Evolutionary conservation across 2,797 vertebrate genomes (phyloP), one percentile per base, ranked within the genome.

Genomic region (Simalia tracyae): DNA sequence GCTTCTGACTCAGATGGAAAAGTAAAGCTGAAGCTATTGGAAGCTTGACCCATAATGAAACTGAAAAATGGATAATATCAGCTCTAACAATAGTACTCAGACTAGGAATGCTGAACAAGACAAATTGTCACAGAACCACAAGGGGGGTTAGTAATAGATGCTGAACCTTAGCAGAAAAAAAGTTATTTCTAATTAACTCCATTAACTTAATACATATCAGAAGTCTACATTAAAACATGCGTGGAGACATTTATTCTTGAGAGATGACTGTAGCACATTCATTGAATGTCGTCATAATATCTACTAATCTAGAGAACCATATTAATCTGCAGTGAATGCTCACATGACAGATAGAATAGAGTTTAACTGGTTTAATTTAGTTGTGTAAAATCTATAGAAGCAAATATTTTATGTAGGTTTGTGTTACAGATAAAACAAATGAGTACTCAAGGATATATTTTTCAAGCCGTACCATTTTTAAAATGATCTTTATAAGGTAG

Each of bases 401-500:
- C 12, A 14, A 36, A 56, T 87, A 72, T 46, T 88, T 93, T 81
- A 81, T 81, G 22, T 10, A 81, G 72, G 24, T 22, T 54, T 54
- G 1, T 81, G 72, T 81, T 46, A 46, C 36, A 46, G 36, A 72
- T 76, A 76, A 54, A 89, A 64, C 86, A 72, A 91, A 84, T 90
- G 61, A 56, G 84, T 85, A 92, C 2, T 0, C 19, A 94, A 95
- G 11, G 0, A 81, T 24, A 46, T 1, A 81, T 46, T 81, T 46
- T 46, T 15, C 42, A 84, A 85, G 0, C 28, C 19, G 2, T 86
- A 91, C 24, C 89, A 24, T 92, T 89, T 91, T n/a, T 89, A 56
- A 93, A 56, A 86, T 42, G 90, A 63, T 36, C 72, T 8, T 60
- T 81, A 94, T 66, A 89, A 93, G 26, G 56, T 72, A n/a, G 22